A percentile compares a stretch with the other conserved stretches of the same genome.
Conservation (phyloP, 2,888 invertebrate species). For the Eutolmus rufibarbis region DNA sequence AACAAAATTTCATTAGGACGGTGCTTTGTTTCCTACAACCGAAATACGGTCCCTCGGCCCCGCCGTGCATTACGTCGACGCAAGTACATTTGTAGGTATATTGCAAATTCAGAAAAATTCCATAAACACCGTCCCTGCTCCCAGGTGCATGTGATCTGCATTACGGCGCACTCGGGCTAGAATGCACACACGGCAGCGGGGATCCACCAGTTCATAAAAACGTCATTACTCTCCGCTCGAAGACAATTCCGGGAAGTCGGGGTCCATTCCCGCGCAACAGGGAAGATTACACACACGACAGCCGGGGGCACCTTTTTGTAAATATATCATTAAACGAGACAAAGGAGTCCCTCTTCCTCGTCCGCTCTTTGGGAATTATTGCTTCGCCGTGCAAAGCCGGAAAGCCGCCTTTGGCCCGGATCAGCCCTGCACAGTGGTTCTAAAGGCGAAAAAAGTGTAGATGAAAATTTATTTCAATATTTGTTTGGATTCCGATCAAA, state of each 20-base stretch:
- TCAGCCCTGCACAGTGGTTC: neutral
- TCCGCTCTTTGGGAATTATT: neutral
- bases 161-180: neutral
- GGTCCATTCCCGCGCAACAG: neutral
- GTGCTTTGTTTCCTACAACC: neutral
- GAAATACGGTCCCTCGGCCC: neutral
- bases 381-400: neutral
- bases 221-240: neutral
- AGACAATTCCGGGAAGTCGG: neutral
- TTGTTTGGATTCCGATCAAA: too few relatives aligned
- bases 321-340: conserved; percentile 4
- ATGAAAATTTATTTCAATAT: too few relatives aligned
- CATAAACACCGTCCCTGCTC: neutral
- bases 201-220: conserved; percentile 7
- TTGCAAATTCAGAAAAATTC: neutral
- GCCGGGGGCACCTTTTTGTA: neutral
- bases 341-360: neutral
- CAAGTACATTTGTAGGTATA: neutral
- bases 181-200: neutral
- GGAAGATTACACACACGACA: conserved; percentile 12
- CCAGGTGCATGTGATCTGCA: conserved; percentile 11
- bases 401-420: neutral
- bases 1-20: conserved; percentile 2
- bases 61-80: neutral
- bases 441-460: too few relatives aligned